A percentile compares a stretch with the other conserved stretches of the same genome.
Conservation (phyloP, 2,797 vertebrate genomes). For the Podarcis lilfordi region DNA sequence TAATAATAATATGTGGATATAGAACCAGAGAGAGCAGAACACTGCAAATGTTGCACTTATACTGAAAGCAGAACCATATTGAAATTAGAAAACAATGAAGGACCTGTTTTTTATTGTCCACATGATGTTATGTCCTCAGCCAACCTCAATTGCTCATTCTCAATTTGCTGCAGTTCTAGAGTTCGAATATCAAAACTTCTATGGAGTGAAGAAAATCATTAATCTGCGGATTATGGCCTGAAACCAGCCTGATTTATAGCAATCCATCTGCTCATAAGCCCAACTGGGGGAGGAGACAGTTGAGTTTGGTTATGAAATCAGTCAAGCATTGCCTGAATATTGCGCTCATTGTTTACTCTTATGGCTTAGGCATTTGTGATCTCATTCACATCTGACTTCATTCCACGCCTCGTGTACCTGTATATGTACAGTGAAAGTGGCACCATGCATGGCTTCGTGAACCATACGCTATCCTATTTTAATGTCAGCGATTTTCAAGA, state of each 20-base stretch:
- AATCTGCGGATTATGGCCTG: background rate
- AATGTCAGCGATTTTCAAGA: conserved; percentile 92
- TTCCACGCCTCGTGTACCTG: conserved; percentile 96
- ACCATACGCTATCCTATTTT: conserved; percentile 94
- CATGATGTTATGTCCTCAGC: background rate
- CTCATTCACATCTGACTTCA: conserved; percentile 97
- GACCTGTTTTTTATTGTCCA: background rate
- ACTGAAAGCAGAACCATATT: background rate
- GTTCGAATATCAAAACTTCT: background rate
- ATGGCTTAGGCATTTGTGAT: conserved; percentile 93
- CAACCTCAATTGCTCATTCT: background rate
- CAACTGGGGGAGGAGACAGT: background rate
- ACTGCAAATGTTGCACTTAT: background rate
- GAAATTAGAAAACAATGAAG: background rate
- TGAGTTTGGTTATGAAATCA: conserved; percentile 31
- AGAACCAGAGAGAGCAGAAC: background rate
- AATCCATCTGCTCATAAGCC: background rate
- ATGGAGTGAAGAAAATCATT: background rate
- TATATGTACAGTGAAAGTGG: conserved; percentile 94
- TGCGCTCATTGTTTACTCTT: conserved; percentile 69
- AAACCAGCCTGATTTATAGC: background rate
- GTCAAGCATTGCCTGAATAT: conserved; percentile 34
- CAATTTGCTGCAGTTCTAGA: rapidly evolving
- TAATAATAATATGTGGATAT: background rate
- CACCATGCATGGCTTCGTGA: conserved; percentile 93